Evolutionary conservation across 2,113 vertebrate species (phyloP), one percentile per base, ranked within the genome.

Genomic region (Aleadryas rufinucha): DNA sequence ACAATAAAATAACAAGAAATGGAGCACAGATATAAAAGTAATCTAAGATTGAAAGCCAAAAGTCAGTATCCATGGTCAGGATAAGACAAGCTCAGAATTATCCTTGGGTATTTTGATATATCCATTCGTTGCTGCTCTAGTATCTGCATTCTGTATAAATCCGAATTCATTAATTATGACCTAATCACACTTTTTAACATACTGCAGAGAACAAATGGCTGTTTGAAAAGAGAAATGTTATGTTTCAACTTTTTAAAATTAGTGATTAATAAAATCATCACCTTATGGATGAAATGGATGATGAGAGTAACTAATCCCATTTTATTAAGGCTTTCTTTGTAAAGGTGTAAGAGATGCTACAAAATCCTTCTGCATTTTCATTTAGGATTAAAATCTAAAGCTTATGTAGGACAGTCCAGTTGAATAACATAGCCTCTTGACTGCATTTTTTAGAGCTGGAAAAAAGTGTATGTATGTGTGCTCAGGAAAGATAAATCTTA

Each of bases 301-400:
- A 90, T 77, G 54, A 90, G 16, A 92, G 63, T 44, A 80, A 82
- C 39, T 76, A 95, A 86, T 85, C 56, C 27, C 63, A 50, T 77
- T 90, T 89, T 85, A 79, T 93, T 96, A 96, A 96, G 95, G 92
- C 91, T 92, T 97, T 89, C 41, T 85, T 81, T 94, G 45, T 81
- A 95, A 87, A 96, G 66, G 45, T 97, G 82, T 93, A 92, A 96
- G 69, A 95, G 72, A 81, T 88, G 85, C 93, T 95, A 94, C 64
- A 95, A 82, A 95, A 88, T 86, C 92, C 22, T 82, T 77, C 80
- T 66, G 49, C 31, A 54, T 69, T 78, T 42, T 42, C 23, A 57
- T 89, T 93, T 72, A 87, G 66, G 76, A 93, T 60, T 66, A 88
- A 63, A 94, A 80, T 5, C 10, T 20, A 84, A 50, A 89, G 56